A percentile compares a stretch with the other conserved stretches of the same genome.
Conservation (phyloP, 2,113 vertebrate genomes). For the Zosterops pallidus region DNA sequence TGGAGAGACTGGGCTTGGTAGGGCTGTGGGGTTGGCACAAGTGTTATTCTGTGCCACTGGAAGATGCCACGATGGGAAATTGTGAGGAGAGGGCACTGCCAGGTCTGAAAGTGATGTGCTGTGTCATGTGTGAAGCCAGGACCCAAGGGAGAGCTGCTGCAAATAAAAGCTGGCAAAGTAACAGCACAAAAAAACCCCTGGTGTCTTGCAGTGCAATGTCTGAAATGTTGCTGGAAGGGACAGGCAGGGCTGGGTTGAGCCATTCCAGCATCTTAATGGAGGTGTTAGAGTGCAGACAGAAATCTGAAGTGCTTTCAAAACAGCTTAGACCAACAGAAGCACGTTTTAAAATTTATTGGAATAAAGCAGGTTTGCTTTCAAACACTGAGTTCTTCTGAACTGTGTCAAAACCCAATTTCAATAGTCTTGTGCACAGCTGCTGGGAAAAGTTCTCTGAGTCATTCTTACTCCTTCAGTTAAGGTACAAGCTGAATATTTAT, state of each 20-base stretch:
- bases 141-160: background rate
- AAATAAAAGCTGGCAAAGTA: background rate
- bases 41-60: background rate
- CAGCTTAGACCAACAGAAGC: background rate
- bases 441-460: background rate
- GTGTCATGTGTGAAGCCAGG: background rate
- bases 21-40: background rate
- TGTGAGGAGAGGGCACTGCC: background rate
- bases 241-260: background rate
- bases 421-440: constrained; percentile 1
- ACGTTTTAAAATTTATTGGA: background rate
- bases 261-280: background rate
- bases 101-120: background rate
- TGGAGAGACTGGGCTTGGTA: background rate
- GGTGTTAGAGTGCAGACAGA: background rate
- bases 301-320: background rate
- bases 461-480: background rate
- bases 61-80: background rate
- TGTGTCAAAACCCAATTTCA: background rate
- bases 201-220: background rate
- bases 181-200: background rate
- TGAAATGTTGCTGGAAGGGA: background rate
- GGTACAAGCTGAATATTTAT: background rate
- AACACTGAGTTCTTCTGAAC: background rate
- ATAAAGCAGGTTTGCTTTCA: background rate